Conservation (phyloP, 2,797 vertebrate genomes). For the Vespertilio murinus region DNA sequence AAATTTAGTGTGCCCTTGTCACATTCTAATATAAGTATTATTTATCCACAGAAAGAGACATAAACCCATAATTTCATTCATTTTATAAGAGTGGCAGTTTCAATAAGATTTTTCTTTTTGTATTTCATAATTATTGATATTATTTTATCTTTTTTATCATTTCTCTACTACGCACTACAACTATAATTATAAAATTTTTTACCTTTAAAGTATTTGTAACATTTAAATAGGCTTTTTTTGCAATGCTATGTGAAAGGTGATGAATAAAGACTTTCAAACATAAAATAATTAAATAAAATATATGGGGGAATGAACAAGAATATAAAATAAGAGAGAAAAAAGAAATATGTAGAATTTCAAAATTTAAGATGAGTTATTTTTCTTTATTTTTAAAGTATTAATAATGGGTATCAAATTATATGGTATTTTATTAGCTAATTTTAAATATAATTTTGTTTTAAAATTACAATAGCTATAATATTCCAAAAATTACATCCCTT, state of each 20-base stretch:
- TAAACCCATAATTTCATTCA: neutral
- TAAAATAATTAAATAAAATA: neutral
- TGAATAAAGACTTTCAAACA: neutral
- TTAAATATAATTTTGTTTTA: neutral
- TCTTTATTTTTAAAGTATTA: neutral
- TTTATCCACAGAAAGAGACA: neutral
- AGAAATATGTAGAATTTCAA: neutral
- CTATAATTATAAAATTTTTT: neutral
- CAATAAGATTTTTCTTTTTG: neutral
- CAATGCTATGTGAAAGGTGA: neutral
- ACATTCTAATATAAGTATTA: neutral
- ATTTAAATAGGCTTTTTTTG: neutral
- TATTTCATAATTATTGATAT: neutral
- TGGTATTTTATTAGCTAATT: neutral
- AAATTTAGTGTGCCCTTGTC: neutral
- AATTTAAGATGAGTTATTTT: conserved; percentile 8
- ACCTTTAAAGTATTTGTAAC: neutral
- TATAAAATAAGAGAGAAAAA: neutral
- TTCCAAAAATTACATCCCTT: neutral
- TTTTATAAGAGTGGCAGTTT: neutral
- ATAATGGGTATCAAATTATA: neutral
- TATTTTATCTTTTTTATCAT: neutral
- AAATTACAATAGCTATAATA: neutral
- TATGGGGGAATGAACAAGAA: neutral
- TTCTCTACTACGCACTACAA: neutral